Percentiles rank a stretch among this genome's conserved stretches.
Conservation (phyloP, 2,113 vertebrate species). For the Bos javanicus region DNA sequence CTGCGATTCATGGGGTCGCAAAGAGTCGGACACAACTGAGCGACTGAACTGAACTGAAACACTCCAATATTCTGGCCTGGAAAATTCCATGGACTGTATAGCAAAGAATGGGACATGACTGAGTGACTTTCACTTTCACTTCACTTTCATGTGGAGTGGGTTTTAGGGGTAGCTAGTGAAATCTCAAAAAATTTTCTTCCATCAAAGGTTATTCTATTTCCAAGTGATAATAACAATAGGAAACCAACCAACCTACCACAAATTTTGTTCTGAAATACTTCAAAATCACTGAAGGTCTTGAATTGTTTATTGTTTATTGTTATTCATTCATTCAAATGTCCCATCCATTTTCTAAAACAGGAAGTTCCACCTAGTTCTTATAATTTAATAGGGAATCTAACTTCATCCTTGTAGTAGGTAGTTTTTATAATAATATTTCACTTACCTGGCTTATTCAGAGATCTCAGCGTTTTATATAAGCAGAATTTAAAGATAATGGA, state of each 20-base stretch:
- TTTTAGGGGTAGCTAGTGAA: neutral
- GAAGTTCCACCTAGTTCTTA: neutral
- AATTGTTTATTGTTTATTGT: neutral
- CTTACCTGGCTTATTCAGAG: neutral
- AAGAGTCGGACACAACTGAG: too few relatives aligned
- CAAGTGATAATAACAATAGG: neutral
- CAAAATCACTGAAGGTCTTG: neutral
- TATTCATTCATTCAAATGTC: neutral
- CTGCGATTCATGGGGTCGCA: too few relatives aligned
- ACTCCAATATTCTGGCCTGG: too few relatives aligned
- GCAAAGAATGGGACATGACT: neutral
- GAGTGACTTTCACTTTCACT: neutral
- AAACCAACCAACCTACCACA: neutral
- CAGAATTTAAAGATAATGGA: neutral
- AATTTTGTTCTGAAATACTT: neutral
- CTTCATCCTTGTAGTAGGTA: neutral
- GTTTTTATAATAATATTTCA: neutral
- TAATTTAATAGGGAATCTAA: neutral
- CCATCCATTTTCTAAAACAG: neutral
- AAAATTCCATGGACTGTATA: too few relatives aligned
- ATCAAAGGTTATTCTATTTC: neutral
- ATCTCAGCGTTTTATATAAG: neutral
- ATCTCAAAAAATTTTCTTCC: neutral
- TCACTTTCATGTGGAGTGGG: neutral
- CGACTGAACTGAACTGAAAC: too few relatives aligned